Evolutionary conservation across 2,888 invertebrate genomes (phyloP).

Genomic region (Eugnorisma glareosa): DNA sequence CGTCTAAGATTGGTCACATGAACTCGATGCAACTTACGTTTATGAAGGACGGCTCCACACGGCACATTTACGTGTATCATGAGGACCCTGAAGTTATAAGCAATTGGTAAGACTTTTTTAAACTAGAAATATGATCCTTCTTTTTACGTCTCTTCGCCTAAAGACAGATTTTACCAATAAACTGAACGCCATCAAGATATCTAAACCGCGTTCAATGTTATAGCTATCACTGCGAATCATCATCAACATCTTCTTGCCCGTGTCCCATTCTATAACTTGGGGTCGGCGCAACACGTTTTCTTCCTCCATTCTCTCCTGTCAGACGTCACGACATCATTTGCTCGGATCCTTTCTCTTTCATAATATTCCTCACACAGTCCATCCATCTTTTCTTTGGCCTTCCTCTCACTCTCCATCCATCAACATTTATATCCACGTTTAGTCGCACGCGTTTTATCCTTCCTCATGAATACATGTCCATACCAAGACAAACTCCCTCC

Average conservation of each 20-base stretch:
- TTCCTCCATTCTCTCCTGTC: neutral
- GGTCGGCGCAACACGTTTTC: neutral
- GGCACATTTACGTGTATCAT: conserved; percentile 96
- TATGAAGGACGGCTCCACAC: conserved; percentile 95
- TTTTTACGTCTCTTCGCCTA: neutral
- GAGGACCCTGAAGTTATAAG: conserved; percentile 96
- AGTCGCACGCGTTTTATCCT: neutral
- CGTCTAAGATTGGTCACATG: conserved; percentile 94
- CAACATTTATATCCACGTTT: neutral
- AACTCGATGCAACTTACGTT: conserved; percentile 96
- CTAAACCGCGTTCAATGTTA: neutral
- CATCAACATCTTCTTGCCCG: neutral
- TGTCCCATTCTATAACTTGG: neutral
- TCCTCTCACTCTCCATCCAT: neutral
- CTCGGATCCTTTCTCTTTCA: neutral
- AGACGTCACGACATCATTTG: neutral
- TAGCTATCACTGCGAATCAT: neutral
- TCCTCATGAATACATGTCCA: neutral
- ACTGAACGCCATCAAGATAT: neutral
- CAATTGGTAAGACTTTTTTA: conserved; percentile 92
- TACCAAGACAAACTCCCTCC: neutral
- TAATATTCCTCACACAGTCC: neutral
- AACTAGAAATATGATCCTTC: no score
- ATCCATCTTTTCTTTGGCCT: neutral
- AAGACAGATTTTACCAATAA: neutral